Percentiles rank a stretch among this genome's conserved stretches.
These are phyloP conservation scores for Caranx melampygus DNA, from an alignment of 2,113 vertebrate species.

Conservation along the genomic window DNA sequence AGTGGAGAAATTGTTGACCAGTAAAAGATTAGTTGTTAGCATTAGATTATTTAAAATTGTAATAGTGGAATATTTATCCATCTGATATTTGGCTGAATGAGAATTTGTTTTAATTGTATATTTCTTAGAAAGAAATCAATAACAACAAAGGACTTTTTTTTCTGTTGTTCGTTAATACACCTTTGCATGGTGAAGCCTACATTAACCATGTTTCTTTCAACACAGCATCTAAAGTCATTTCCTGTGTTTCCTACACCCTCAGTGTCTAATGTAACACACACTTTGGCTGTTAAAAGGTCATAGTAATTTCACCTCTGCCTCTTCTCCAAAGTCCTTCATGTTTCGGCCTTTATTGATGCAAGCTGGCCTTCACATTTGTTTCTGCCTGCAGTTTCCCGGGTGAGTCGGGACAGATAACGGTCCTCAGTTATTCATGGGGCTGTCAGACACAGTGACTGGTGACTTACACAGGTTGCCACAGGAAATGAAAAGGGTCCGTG, in stretches of 20 bases:
- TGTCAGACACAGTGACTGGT: conserved; percentile 67
- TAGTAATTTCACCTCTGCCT: conserved; percentile 43
- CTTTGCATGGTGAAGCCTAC: not conserved
- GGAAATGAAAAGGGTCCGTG: conserved; percentile 38
- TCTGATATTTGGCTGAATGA: too few species aligned
- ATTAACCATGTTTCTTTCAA: not conserved
- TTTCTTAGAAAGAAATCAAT: too few species aligned
- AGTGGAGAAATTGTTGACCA: too few species aligned
- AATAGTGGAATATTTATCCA: too few species aligned
- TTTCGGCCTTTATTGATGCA: conserved; percentile 62
- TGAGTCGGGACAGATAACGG: conserved; percentile 64
- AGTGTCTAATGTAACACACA: not conserved
- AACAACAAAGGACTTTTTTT: too few species aligned
- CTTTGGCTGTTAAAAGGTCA: conserved; percentile 6
- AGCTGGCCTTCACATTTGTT: conserved; percentile 62
- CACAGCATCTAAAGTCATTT: not conserved
- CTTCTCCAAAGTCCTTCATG: conserved; percentile 37
- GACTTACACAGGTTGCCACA: conserved; percentile 44
- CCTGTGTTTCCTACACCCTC: conserved; percentile 1
- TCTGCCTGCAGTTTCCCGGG: conserved; percentile 57
- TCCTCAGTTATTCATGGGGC: conserved; percentile 73
- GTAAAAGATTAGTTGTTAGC: too few species aligned
- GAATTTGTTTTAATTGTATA: too few species aligned
- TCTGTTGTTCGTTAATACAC: too few species aligned
- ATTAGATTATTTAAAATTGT: too few species aligned